phyloP scores from a whole-genome alignment of 1,140 invertebrate genomes.

The Tribolium madens region DNA sequence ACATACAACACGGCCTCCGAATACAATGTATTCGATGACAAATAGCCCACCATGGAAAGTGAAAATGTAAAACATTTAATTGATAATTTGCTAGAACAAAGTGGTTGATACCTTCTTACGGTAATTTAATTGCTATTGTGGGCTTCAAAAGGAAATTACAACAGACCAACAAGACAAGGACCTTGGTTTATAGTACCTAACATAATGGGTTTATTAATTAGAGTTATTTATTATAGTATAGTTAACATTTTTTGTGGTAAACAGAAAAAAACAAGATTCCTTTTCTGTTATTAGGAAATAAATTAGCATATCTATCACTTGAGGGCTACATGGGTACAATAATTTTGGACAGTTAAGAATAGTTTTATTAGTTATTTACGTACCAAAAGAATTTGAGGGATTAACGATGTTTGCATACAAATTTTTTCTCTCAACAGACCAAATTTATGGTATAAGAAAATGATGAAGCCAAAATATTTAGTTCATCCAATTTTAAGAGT shows the following conservation, averaged over 20 bases:
- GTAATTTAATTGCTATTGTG: constrained; percentile 23
- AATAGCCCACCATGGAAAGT: constrained; percentile 27
- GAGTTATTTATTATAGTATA: background rate
- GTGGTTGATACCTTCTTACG: background rate
- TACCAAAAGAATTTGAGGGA: no score
- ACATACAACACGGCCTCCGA: constrained; percentile 21
- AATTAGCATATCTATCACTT: no score
- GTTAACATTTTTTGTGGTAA: background rate
- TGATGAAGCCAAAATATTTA: no score
- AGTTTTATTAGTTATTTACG: no score
- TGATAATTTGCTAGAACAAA: constrained; percentile 28
- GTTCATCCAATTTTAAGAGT: no score
- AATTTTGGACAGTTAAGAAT: no score
- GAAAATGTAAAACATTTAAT: constrained; percentile 24
- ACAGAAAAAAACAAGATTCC: no score
- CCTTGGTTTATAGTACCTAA: constrained; percentile 9
- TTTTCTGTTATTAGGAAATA: no score
- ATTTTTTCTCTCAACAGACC: no score
- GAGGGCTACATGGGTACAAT: no score
- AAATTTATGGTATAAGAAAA: no score
- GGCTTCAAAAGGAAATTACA: constrained; percentile 24
- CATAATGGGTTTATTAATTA: constrained; percentile 25
- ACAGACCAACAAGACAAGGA: background rate
- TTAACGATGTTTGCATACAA: no score
- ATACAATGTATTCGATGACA: constrained; percentile 16